Base-by-base conservation (phyloP, 2,797 vertebrate genomes). In the Myripristis jacobus region DNA sequence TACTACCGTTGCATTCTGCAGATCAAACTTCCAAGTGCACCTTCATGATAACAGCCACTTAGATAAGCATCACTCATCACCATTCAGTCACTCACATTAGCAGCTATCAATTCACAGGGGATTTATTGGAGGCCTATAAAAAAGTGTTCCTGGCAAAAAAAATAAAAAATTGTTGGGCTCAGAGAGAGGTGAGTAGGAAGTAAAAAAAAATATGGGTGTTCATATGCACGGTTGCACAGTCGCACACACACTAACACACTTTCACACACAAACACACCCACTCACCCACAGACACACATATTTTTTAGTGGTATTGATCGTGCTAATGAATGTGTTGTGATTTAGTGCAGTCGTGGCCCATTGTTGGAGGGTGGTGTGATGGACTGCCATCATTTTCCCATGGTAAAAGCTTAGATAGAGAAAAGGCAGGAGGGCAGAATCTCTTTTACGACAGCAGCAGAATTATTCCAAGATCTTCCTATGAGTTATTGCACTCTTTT, bases 261-360 rank as follows among this genome's bases (percentile, higher is more conserved):
- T 10, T 10, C 59, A 62, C 46, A 58, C 24, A 53, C 12, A 51
- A 3, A 65, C 31, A 70, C 68, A 73, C 38, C 69, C 72, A 59
- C 29, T 31, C 63, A 65, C 46, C 55, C 24, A 53, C 15, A 54
- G 3, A 65, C 36, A 72, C 68, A 73, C 41, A 70, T 73, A 57
- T n/a, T 79, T 88, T 92, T 89, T 84, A 91, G 83, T 73, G 70
- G 70, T 92, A 93, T 94, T 90, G 92, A 94, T 94, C 73, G 79
- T 48, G 50, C 79, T 93, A 88, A 92, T 93, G 89, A 94, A 91
- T 74, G 73, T 89, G 87, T 86, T 83, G 83, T 90, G 89, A 92
- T 91, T 92, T 92, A 94, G 80, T 83, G 88, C 88, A 85, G 87
- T 62, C 77, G 21, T 70, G 87, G 81, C 87, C 84, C 73, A 88